Evolutionary conservation across 2,888 invertebrate genomes (phyloP).

Genomic region (Agrochola litura): DNA sequence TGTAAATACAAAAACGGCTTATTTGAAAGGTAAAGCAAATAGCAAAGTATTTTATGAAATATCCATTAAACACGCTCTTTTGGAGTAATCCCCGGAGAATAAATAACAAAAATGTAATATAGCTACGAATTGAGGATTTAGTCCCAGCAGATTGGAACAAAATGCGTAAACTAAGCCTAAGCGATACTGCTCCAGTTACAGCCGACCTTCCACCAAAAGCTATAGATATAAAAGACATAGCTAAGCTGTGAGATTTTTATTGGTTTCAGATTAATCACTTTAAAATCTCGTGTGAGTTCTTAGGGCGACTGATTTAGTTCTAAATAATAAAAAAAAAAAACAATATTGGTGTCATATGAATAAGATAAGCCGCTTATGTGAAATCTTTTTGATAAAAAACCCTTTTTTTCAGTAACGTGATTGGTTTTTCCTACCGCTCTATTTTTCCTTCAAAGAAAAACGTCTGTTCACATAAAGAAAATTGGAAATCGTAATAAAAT

Average conservation of each 20-base stretch:
- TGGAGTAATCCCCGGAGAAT: constrained; percentile 42
- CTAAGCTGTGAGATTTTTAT: not conserved
- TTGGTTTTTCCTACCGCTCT: constrained; percentile 2
- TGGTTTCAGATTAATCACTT: constrained; percentile 20
- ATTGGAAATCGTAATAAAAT: constrained; percentile 27
- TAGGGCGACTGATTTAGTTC: not conserved
- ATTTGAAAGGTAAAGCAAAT: constrained; percentile 22
- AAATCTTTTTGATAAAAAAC: not conserved
- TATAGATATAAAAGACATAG: not conserved
- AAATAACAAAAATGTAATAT: constrained; percentile 47
- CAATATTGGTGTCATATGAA: constrained; percentile 1
- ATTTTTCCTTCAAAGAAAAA: not conserved
- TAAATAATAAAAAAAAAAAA: constrained; percentile 22
- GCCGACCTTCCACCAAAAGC: constrained; percentile 21
- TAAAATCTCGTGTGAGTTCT: not conserved
- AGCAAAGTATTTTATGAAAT: constrained; percentile 38
- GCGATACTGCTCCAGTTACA: constrained; percentile 17
- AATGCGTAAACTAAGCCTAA: constrained; percentile 32
- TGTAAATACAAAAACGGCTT: constrained; percentile 28
- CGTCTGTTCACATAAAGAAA: constrained; percentile 3
- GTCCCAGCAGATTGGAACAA: constrained; percentile 40
- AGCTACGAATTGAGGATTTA: constrained; percentile 37
- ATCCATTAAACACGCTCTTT: constrained; percentile 56
- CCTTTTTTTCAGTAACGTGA: not conserved
- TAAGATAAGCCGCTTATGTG: constrained; percentile 24